A percentile compares a stretch with the other conserved stretches of the same genome.
phyloP scores from a whole-genome alignment of 2,113 vertebrate genomes.

The Cyanoderma ruficeps region DNA sequence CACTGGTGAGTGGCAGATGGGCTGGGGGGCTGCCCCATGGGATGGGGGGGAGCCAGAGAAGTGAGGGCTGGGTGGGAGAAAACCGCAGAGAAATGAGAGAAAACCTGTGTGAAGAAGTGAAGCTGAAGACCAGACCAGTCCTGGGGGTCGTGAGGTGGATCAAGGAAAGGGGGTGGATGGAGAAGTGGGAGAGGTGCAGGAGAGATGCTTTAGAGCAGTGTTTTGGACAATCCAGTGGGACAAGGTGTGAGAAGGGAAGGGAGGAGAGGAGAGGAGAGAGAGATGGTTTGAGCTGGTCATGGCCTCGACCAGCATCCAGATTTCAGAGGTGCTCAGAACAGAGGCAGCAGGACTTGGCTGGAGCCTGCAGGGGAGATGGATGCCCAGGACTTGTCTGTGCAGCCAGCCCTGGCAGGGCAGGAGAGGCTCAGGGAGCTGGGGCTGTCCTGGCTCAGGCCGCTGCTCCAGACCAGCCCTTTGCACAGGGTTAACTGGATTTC shows the following conservation, averaged over 20 bases:
- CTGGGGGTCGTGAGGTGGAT: background rate
- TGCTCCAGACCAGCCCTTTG: constrained; percentile 1
- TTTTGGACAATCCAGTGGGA: background rate
- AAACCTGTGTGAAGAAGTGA: background rate
- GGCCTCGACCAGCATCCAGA: background rate
- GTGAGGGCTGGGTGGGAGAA: background rate
- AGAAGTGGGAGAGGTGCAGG: background rate
- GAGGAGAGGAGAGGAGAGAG: background rate
- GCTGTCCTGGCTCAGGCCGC: background rate
- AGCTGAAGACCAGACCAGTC: background rate
- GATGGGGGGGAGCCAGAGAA: background rate
- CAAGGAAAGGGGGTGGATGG: background rate
- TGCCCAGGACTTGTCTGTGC: background rate
- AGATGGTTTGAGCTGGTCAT: background rate
- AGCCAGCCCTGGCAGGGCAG: background rate
- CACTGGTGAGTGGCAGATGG: background rate
- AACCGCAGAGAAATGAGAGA: background rate
- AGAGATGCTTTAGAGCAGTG: background rate
- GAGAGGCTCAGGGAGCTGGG: background rate
- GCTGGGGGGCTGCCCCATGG: background rate
- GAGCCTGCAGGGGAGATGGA: background rate
- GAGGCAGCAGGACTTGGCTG: background rate
- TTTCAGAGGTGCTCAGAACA: background rate
- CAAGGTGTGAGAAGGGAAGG: background rate
- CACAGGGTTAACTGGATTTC: constrained; percentile 11